Evolutionary conservation across 2,797 vertebrate species (phyloP), one percentile per base, ranked within the genome.

Genomic region (Echeneis naucrates): DNA sequence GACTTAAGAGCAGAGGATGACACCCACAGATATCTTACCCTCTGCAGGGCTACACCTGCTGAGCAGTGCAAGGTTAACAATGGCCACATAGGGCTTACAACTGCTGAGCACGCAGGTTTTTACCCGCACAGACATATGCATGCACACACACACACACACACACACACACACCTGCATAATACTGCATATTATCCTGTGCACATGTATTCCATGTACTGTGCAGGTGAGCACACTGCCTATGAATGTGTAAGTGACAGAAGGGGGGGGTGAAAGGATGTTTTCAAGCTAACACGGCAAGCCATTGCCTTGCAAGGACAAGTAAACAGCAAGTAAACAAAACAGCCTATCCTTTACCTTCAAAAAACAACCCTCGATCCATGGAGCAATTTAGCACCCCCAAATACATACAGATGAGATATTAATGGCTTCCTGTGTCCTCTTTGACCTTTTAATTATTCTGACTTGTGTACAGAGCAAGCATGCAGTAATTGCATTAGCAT

Each of bases 381-480:
- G 44, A 80, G 84, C 84, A 84, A 87, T 89, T 92, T 88, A 87
- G 66, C 63, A 27, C 37, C 57, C 47, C 72, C 86, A 89, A 89
- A 90, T 73, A 87, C 76, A 88, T 73, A 84, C 82, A 89, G 81
- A 92, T 81, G 87, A 89, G 89, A 86, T 85, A 88, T 87, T 83
- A 90, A 92, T 88, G 80, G 85, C 82, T 87, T 68, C 74, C 79
- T 44, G 66, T 26, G 77, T 91, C 89, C 89, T 90, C 78, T 87
- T 74, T 92, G 88, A 91, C 92, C 88, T 90, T 91, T 88, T 87
- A 91, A 93, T 92, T 90, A 92, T 88, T 90, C 83, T 73, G 86
- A 89, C 83, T 89, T 89, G 91, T 92, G 86, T 84, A 88, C 84
- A 82, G 78, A 87, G 77, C 82, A 56, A 69, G 77, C 47, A 37